Base-by-base conservation (phyloP, 2,888 invertebrate genomes). In the Asteroscopus sphinx region DNA sequence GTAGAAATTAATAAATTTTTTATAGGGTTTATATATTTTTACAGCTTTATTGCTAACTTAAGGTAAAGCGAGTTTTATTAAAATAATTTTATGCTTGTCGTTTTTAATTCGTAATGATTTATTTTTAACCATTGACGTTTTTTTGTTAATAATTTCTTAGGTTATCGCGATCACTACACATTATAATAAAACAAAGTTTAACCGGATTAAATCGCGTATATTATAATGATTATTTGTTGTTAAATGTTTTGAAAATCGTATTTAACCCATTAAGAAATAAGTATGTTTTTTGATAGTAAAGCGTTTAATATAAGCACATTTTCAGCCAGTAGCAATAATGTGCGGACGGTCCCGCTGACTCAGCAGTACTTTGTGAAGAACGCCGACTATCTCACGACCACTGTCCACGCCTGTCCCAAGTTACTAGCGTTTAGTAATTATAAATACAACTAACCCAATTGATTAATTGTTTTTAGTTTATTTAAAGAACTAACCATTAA, bases 351-450 rank as follows among this genome's bases (percentile, higher is more conserved):
- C 56, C 52, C 71, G 79, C 90, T 91, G 91, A 91, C 85, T 91
- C 90, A 90, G 91, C 90, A 82, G 53, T 60, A 60, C 83, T 87
- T 82, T 87, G 77, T 82, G 78, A 74, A 76, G 74, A 68, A 57
- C 53, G 83, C 88, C 90, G 90, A 82, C 89, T 77, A 77, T 89
- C 89, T 85, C 89, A 89, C 89, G 89, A 63, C 30, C 60, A 41
- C 54, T 65, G 48, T 12, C 16, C 17, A 26, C 16, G 26, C 16
- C 8, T 39, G 56, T 48, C 8, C 47, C 49, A 77, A 74, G 64
- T 62, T 17, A 66, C 5, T 11, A 54, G 77, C 68, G 56, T 47
- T 58, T 44, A 48, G 17, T 16, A 8, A 47, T 40, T 16, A 1
- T 0, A 17, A 35, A 13, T 2, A 35, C 0, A 9, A 12, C 12